phyloP scores from a whole-genome alignment of 2,888 invertebrate species.

The Saturnia japonica region DNA sequence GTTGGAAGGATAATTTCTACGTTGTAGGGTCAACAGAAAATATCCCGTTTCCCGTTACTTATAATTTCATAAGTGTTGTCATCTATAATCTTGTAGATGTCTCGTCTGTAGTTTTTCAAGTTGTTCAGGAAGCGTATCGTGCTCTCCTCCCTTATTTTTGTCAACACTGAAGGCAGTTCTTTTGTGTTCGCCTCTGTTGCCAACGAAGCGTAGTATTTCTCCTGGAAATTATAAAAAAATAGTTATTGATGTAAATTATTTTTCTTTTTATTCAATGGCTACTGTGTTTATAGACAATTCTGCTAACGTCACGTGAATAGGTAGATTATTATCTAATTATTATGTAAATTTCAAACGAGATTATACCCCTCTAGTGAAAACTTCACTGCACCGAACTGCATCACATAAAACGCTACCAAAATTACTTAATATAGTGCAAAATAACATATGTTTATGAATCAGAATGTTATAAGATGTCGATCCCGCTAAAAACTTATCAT shows the following conservation, averaged over 20 bases:
- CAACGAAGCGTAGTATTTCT: slow-evolving; percentile 86
- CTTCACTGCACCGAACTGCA: no score
- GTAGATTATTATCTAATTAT: no score
- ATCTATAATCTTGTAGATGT: slow-evolving; percentile 85
- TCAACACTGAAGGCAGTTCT: slow-evolving; percentile 85
- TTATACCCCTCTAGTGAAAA: no score
- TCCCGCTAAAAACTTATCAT: no score
- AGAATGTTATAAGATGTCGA: no score
- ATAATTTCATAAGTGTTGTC: slow-evolving; percentile 81
- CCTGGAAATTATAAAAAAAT: slow-evolving; percentile 65
- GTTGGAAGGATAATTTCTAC: neutral
- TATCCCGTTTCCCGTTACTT: slow-evolving; percentile 68
- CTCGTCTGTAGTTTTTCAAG: slow-evolving; percentile 84
- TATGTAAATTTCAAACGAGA: no score
- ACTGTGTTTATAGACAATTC: no score
- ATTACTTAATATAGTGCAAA: no score
- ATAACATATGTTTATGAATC: no score
- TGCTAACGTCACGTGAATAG: no score
- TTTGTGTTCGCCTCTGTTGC: slow-evolving; percentile 83
- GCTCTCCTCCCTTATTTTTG: slow-evolving; percentile 86
- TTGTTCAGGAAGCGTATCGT: slow-evolving; percentile 83
- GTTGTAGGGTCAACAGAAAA: slow-evolving; percentile 65
- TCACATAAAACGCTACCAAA: no score
- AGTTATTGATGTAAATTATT: neutral
- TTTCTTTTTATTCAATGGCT: no score